These are phyloP conservation scores for Collichthys lucidus DNA, from an alignment of 2,113 vertebrate genomes.

Conservation along the genomic window DNA sequence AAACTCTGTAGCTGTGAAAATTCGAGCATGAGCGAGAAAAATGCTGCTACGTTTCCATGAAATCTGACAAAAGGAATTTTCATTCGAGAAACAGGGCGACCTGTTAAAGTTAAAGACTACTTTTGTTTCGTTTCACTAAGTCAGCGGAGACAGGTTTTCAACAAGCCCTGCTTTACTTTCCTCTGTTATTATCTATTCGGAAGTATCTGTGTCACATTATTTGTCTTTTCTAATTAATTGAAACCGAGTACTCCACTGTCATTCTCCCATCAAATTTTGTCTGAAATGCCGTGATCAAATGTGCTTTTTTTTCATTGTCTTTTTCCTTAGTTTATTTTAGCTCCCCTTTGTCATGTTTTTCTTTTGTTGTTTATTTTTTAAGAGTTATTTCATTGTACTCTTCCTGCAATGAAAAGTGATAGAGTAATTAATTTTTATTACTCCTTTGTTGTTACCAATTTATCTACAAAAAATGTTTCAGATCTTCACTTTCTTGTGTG, in stretches of 20 bases:
- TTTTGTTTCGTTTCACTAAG: not conserved
- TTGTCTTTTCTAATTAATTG: slow-evolving; percentile 20
- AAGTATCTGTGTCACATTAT: slow-evolving; percentile 1
- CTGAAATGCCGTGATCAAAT: not conserved
- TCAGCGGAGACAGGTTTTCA: slow-evolving; percentile 4
- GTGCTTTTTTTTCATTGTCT: not conserved
- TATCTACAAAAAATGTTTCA: not conserved
- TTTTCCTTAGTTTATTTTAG: not conserved
- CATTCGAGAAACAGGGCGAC: slow-evolving; percentile 14
- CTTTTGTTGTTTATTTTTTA: not conserved
- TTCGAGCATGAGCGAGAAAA: not conserved
- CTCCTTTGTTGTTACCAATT: not conserved
- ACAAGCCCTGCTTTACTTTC: slow-evolving; percentile 2
- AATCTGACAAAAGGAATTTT: not conserved
- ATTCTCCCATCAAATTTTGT: not conserved
- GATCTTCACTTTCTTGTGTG: not conserved
- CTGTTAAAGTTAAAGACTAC: not conserved
- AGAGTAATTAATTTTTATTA: not conserved
- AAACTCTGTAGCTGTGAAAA: slow-evolving; percentile 18
- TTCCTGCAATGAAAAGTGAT: not conserved
- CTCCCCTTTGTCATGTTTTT: not conserved
- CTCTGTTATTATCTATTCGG: not conserved
- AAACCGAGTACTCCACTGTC: slow-evolving; percentile 9
- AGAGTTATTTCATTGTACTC: not conserved
- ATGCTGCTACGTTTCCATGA: not conserved